phyloP scores from a whole-genome alignment of 2,113 vertebrate genomes.

The Emydura subglobosa region DNA sequence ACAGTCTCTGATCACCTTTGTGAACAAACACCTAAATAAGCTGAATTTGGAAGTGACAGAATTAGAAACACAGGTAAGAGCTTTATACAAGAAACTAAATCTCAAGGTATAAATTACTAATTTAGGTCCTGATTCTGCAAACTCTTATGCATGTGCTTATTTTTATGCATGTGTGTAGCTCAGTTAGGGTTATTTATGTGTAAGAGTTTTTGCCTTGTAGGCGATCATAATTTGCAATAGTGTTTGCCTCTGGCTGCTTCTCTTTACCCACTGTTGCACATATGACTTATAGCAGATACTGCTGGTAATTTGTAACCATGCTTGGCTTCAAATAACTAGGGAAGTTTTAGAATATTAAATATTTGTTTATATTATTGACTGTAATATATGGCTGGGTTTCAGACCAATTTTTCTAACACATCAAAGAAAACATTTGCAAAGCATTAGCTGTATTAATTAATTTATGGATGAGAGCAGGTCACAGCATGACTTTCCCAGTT shows the following conservation, averaged over 20 bases:
- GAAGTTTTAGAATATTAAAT: not conserved
- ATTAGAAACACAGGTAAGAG: conserved; percentile 87
- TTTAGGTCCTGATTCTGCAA: not conserved
- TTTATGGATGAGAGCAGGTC: not conserved
- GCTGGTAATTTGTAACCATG: not conserved
- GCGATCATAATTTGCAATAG: not conserved
- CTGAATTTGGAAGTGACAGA: conserved; percentile 90
- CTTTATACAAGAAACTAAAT: too few relatives aligned
- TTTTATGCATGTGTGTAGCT: not conserved
- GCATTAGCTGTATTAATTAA: not conserved
- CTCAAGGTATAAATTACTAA: not conserved
- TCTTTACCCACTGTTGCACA: not conserved
- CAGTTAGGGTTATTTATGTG: not conserved
- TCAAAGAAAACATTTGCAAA: not conserved
- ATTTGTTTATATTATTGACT: not conserved
- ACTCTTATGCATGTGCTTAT: not conserved
- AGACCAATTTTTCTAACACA: not conserved
- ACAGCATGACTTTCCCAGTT: not conserved
- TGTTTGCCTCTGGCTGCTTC: not conserved
- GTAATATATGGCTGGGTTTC: not conserved
- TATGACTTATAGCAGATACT: not conserved
- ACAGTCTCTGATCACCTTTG: conserved; percentile 89
- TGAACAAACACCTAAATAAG: conserved; percentile 91
- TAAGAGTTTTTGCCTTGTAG: not conserved
- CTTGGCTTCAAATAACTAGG: not conserved